Evolutionary conservation across 2,888 invertebrate species (phyloP), one percentile per base, ranked within the genome.

Genomic region (Nephrocerus scutellatus): DNA sequence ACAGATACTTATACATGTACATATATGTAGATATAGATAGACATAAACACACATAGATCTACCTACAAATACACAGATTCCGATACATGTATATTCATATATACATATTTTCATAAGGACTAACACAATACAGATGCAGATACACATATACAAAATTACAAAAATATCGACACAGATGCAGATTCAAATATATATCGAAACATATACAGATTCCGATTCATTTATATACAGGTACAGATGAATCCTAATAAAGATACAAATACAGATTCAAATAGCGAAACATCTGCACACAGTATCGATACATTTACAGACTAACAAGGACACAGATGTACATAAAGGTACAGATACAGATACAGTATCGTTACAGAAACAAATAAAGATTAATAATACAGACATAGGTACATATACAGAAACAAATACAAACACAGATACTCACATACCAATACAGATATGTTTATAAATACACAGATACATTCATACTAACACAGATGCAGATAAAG

Each of bases 181-280:
- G 26, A 26, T 26, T n/a, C n/a, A 26, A 14, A 26, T 26, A 26
- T n/a, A 26, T 14, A 8, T n/a, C n/a, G 26, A 26, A 12, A n/a
- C 26, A 26, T n/a, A 26, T 26, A 26, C 26, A 26, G 26, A 26
- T 26, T n/a, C n/a, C n/a, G 26, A 26, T 26, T n/a, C n/a, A 26
- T n/a, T 12, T 14, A 26, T n/a, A 26, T 26, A 26, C 26, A 26
- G 26, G 13, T 26, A 8, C 26, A 26, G 26, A 26, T 26, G 13
- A 26, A 8, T 26, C n/a, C 26, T 12, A 14, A 26, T 26, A 8
- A n/a, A 26, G 26, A 26, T 26, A 8, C 26, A 26, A 14, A 6
- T 26, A n/a, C 26, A 26, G 6, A 26, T 26, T 8, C 26, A 26
- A 14, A 26, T 26, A 26, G 7, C n/a, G 26, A n/a, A n/a, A n/a